Evolutionary conservation across 2,797 vertebrate species (phyloP).

Genomic region (Pangasius krempfi): DNA sequence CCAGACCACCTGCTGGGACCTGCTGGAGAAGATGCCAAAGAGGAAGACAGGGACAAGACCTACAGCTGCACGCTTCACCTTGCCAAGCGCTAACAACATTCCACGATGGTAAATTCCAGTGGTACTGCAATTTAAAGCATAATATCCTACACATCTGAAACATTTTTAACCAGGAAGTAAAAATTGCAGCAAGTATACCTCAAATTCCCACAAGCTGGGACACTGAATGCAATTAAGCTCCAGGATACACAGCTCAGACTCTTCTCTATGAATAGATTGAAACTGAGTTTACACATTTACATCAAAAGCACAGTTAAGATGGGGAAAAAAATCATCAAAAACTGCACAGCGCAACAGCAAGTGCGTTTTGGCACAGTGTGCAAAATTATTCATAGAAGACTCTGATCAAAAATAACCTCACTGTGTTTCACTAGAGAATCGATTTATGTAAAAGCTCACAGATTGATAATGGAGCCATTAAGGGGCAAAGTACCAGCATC

Average conservation of each 20-base stretch:
- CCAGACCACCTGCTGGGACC: conserved; percentile 39
- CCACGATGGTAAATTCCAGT: not conserved
- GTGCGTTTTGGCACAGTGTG: conserved; percentile 2
- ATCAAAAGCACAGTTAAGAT: conserved; percentile 26
- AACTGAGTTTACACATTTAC: conserved; percentile 30
- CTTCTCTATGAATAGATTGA: conserved; percentile 24
- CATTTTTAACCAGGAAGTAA: not conserved
- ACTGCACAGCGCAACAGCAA: not conserved
- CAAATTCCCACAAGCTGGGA: conserved; percentile 32
- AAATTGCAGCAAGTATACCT: not conserved
- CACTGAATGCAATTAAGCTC: conserved; percentile 41
- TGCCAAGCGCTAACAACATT: not conserved
- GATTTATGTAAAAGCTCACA: conserved; percentile 44
- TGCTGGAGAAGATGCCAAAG: conserved; percentile 38
- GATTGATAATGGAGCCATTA: conserved; percentile 59
- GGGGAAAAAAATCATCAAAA: not conserved
- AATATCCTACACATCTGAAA: not conserved
- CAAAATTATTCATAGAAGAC: conserved; percentile 23
- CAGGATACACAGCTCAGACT: conserved; percentile 18
- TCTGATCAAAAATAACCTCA: conserved; percentile 45
- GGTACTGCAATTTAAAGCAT: not conserved
- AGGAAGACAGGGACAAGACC: conserved; percentile 30
- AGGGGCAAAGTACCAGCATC: not conserved
- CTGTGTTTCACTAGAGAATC: conserved; percentile 33
- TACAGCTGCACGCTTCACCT: conserved; percentile 33